Evolutionary conservation across 64 coral and sea anemone species (phyloP).

Genomic region (Stylophora pistillata): DNA sequence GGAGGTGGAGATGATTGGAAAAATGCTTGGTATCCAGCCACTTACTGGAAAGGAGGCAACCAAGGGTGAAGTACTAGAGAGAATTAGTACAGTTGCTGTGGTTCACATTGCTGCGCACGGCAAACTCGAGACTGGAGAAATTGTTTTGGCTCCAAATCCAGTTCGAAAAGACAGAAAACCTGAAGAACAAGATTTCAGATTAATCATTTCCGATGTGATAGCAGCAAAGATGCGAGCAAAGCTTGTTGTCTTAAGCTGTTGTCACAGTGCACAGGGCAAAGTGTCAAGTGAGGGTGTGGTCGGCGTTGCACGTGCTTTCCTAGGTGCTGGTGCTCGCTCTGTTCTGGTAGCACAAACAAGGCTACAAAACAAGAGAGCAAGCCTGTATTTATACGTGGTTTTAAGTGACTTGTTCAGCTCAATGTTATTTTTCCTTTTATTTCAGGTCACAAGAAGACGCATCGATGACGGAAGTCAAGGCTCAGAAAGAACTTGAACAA

Average conservation of each 20-base stretch:
- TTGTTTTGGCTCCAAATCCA: constrained; percentile 7
- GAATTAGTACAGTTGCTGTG: neutral
- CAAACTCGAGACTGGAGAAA: constrained; percentile 3
- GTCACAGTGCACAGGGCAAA: constrained; percentile 19
- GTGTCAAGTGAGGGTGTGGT: constrained; percentile 14
- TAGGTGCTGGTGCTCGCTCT: constrained; percentile 31
- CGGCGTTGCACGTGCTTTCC: neutral
- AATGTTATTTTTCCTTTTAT: too few relatives aligned
- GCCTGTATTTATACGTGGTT: too few relatives aligned
- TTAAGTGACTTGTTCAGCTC: too few relatives aligned
- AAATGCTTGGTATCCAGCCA: neutral
- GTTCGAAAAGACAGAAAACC: neutral
- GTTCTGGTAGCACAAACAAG: neutral
- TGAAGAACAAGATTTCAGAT: constrained; percentile 9
- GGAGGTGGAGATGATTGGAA: constrained; percentile 23
- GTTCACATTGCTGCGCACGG: constrained; percentile 48
- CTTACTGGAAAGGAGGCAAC: constrained; percentile 26
- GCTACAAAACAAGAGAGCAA: too few relatives aligned
- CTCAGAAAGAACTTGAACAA: too few relatives aligned
- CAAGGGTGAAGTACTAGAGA: constrained; percentile 13
- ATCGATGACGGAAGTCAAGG: too few relatives aligned
- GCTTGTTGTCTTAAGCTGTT: constrained; percentile 52
- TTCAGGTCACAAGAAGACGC: too few relatives aligned
- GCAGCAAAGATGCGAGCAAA: neutral
- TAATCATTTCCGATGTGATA: constrained; percentile 21